These are phyloP conservation scores for Pedionomus torquatus DNA, from an alignment of 2,113 vertebrate species.

Conservation along the genomic window DNA sequence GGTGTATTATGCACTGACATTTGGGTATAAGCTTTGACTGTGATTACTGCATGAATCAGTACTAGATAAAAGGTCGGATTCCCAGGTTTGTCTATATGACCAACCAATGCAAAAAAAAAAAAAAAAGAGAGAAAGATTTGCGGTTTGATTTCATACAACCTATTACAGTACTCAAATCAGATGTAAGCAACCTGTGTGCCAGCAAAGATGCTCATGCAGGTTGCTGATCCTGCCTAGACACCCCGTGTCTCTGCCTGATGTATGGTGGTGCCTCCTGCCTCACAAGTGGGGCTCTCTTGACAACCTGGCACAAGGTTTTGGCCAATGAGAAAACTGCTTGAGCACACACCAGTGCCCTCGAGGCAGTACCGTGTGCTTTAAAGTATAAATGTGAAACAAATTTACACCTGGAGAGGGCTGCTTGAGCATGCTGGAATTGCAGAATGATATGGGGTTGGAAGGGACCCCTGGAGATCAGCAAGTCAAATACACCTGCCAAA, in stretches of 20 bases:
- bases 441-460: no score
- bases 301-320: background rate
- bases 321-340: background rate
- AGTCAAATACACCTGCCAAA: no score
- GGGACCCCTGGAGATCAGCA: no score
- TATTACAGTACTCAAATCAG: fast-evolving
- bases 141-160: background rate
- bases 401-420: background rate
- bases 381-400: background rate
- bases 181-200: fast-evolving
- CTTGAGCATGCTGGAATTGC: background rate
- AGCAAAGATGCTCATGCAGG: background rate
- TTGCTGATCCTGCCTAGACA: fast-evolving
- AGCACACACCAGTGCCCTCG: fast-evolving
- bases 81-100: background rate
- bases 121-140: fast-evolving
- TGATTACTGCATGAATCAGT: background rate
- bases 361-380: background rate
- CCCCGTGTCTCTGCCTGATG: fast-evolving
- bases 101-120: background rate
- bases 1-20: background rate
- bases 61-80: background rate
- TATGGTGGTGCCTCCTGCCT: no score
- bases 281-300: fast-evolving
- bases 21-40: background rate